Evolutionary conservation across 2,888 invertebrate genomes (phyloP), one percentile per base, ranked within the genome.

Genomic region (Athrips mouffetella): DNA sequence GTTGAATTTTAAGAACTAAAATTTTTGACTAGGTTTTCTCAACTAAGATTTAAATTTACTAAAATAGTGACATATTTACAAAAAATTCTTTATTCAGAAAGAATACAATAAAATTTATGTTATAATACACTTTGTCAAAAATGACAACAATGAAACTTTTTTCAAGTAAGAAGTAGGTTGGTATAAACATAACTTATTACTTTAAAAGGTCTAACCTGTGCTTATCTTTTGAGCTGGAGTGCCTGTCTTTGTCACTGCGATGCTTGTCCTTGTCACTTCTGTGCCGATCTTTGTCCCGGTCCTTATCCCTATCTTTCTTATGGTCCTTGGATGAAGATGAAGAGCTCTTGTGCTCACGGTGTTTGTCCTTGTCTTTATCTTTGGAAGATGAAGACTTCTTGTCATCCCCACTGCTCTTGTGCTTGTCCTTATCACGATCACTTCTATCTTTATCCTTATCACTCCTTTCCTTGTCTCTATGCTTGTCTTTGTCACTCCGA

Each of bases 361-460:
- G 70, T 55, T 73, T 73, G 49, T 71, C 64, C 45, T 71, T 53
- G 10, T 49, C 47, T 56, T 70, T 72, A 44, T 76, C 72, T 58
- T 65, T 16, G 35, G n/a, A n/a, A n/a, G n/a, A n/a, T n/a, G n/a
- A n/a, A n/a, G n/a, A n/a, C n/a, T n/a, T n/a, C 44, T 70, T 63
- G 54, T 62, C 62, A 52, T 58, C 65, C 20, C 66, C 61, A 52
- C 57, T 63, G 21, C 57, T 56, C 42, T 56, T 56, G 23, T 62
- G 64, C 47, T 62, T 90, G 60, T 91, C 90, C 64, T 90, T 92
- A 48, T 91, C 91, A 67, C 90, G 91, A 44, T 84, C 85, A 62
- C 80, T 83, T 50, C 83, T 81, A 58, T 76, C 70, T 57, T 65
- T 73, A 25, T 79, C 75, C 52, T 78, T 80, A 48, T 89, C 88